Evolutionary conservation across 2,113 vertebrate species (phyloP).

Genomic region (Vimba vimba): DNA sequence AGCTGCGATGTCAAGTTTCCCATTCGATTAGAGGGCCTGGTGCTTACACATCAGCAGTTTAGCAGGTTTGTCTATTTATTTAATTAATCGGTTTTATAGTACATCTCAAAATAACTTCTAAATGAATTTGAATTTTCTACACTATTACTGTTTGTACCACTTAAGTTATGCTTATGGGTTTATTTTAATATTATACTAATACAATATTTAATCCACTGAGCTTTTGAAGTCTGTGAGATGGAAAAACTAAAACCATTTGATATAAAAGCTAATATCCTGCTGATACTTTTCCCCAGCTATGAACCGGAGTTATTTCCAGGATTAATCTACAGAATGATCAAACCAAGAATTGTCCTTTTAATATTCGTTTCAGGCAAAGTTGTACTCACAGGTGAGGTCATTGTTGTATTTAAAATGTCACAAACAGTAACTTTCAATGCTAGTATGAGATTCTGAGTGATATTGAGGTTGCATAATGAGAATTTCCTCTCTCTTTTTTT

Average conservation of each 20-base stretch:
- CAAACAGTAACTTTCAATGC: neutral
- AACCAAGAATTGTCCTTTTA: conserved; percentile 96
- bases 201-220: neutral
- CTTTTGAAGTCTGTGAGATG: neutral
- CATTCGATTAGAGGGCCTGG: conserved; percentile 92
- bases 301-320: conserved; percentile 98
- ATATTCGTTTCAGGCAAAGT: conserved; percentile 99
- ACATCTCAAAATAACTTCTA: neutral
- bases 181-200: neutral
- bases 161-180: neutral
- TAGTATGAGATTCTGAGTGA: neutral
- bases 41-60: conserved; percentile 98
- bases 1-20: conserved; percentile 99
- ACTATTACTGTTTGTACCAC: neutral
- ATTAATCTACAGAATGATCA: conserved; percentile 99
- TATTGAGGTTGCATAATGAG: neutral
- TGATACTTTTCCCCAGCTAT: conserved; percentile 79
- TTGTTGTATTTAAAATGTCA: neutral
- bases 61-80: conserved; percentile 83
- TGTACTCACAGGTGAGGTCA: conserved; percentile 92
- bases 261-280: neutral
- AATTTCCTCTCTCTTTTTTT: neutral
- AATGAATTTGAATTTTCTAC: neutral
- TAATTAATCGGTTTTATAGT: neutral
- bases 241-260: neutral